phyloP scores from a whole-genome alignment of 2,113 vertebrate species.

The Tor tambroides region DNA sequence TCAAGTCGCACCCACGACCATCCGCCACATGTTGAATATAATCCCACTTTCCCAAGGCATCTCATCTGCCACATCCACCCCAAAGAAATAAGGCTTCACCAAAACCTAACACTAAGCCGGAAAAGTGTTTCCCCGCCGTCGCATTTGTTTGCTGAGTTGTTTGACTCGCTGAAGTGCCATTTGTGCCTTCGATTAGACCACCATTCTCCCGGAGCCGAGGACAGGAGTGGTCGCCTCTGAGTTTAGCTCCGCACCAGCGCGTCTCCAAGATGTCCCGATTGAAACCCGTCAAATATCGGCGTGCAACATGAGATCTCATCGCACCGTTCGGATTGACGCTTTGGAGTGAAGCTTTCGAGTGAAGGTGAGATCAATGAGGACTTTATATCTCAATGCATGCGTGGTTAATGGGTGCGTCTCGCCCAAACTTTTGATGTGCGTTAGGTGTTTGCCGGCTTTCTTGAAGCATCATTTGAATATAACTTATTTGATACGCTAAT shows the following conservation, averaged over 20 bases:
- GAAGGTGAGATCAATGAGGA: constrained; percentile 56
- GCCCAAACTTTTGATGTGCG: constrained; percentile 49
- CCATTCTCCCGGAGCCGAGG: constrained; percentile 51
- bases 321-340: not conserved
- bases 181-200: constrained; percentile 49
- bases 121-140: constrained; percentile 31
- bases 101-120: constrained; percentile 6
- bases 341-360: constrained; percentile 41
- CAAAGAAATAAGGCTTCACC: constrained; percentile 7
- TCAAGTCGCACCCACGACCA: not conserved
- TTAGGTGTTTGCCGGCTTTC: not conserved
- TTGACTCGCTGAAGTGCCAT: constrained; percentile 52
- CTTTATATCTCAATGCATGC: constrained; percentile 27
- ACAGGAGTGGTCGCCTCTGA: constrained; percentile 47
- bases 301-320: constrained; percentile 24
- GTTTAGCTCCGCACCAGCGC: constrained; percentile 44
- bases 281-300: constrained; percentile 33
- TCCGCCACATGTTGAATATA: constrained; percentile 42
- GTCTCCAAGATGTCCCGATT: constrained; percentile 53
- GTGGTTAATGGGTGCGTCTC: constrained; percentile 16
- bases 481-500: not conserved
- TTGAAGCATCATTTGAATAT: not conserved
- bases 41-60: constrained; percentile 23
- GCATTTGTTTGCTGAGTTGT: constrained; percentile 52
- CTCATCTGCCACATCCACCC: constrained; percentile 6